Percentiles rank a stretch among this genome's conserved stretches.
Conservation (phyloP, 2,888 invertebrate genomes). For the Sphecodes monilicornis region DNA sequence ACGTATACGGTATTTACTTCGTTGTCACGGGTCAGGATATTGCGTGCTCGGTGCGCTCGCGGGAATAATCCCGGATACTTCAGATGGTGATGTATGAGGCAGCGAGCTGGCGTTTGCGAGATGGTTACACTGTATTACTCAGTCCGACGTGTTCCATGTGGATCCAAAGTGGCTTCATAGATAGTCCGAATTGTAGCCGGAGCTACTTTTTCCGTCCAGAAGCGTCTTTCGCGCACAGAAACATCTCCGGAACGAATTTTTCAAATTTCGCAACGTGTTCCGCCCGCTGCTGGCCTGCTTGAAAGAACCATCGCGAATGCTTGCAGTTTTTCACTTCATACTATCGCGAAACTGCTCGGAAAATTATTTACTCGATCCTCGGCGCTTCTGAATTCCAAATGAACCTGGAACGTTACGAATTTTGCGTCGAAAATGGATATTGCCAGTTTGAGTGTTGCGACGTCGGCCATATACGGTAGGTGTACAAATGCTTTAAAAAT, state of each 20-base stretch:
- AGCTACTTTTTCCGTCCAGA: slow-evolving; percentile 17
- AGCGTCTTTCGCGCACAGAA: neutral
- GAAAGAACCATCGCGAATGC: neutral
- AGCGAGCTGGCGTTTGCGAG: slow-evolving; percentile 59
- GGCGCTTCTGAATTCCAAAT: neutral
- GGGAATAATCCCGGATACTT: slow-evolving; percentile 73
- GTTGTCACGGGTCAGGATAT: slow-evolving; percentile 68
- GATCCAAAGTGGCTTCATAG: slow-evolving; percentile 55
- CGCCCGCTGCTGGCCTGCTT: neutral
- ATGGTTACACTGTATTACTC: slow-evolving; percentile 67
- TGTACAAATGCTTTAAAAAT: too few species aligned
- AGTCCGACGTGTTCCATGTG: slow-evolving; percentile 53
- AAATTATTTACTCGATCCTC: slow-evolving; percentile 1
- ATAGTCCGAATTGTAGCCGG: slow-evolving; percentile 53
- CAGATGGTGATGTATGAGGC: slow-evolving; percentile 71
- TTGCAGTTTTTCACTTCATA: neutral
- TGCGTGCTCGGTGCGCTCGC: slow-evolving; percentile 62
- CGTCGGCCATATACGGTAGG: too few species aligned
- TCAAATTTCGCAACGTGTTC: slow-evolving; percentile 6
- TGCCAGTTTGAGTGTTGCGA: too few species aligned
- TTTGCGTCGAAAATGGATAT: neutral
- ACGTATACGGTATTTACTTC: slow-evolving; percentile 67
- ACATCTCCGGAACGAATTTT: slow-evolving; percentile 28
- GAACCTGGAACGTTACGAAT: neutral
- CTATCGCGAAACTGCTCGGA: neutral